Evolutionary conservation across 2,888 invertebrate genomes (phyloP), one percentile per base, ranked within the genome.

Genomic region (Tanypteryx hageni): DNA sequence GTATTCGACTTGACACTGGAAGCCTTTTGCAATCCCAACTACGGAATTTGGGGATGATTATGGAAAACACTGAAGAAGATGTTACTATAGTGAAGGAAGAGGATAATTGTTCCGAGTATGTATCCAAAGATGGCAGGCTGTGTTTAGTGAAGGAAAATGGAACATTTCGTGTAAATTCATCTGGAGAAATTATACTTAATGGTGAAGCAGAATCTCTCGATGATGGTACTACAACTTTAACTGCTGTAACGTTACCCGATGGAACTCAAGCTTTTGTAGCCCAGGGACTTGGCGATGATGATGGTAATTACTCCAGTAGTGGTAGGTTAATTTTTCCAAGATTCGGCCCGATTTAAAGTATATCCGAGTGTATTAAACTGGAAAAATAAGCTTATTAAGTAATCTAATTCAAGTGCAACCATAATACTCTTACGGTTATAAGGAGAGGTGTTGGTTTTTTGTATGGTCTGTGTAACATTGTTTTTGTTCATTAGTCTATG

Each of bases 261-360:
- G 95, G 95, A 64, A 95, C 94, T 4, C 94, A 95, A 93, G 95
- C 95, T 8, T 95, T 94, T 76, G 94, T 95, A 7, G 93, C 95
- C 0, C 94, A 94, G 92, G 94, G 94, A 92, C 93, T 94, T 31
- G 92, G 93, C 92, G 92, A 92, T 58, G 93, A 93, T 92, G 93
- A 82, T 61, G 84, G 92, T 92, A 22, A 86, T 91, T 31, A 81
- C 11, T n/a, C 0, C 5, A 44, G 44, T 44, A 44, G 44, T 5
- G 44, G 5, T 44, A 1, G 44, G 3, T 5, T 44, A 44, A 44
- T 44, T 44, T 44, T 44, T 1, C 44, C 44, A 44, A 44, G 44
- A 44, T 44, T 44, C 44, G 5, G 5, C 44, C 44, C n/a, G n/a
- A n/a, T n/a, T n/a, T n/a, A n/a, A n/a, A n/a, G n/a, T n/a, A n/a